Evolutionary conservation across 1,140 invertebrate genomes (phyloP), one percentile per base, ranked within the genome.

Genomic region (Nephotettix cincticeps): DNA sequence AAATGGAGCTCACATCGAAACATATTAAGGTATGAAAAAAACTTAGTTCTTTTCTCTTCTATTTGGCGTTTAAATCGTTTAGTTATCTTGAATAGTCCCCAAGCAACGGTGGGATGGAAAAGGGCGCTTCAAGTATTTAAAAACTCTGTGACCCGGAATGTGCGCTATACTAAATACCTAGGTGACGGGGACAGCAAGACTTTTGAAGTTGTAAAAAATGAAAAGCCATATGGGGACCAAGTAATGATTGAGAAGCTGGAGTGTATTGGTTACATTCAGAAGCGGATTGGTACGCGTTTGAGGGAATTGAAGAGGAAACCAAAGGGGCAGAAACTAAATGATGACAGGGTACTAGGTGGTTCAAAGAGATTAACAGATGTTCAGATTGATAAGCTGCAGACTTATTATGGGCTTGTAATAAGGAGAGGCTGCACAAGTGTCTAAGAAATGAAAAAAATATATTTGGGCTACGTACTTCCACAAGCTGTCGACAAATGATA

Each of bases 101-200:
- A n/a, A n/a, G n/a, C n/a, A n/a, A n/a, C n/a, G n/a, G n/a, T n/a
- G n/a, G n/a, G n/a, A n/a, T n/a, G n/a, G n/a, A n/a, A n/a, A n/a
- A n/a, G n/a, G n/a, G n/a, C 76, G 19, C 43, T 68, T n/a, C 71
- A 76, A 76, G 76, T 77, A 74, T 78, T 78, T 72, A 19, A 36
- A 30, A n/a, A 68, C 3, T 74, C 71, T 13, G 65, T 51, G 23
- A 68, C 72, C 47, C 65, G 71, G 68, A 69, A 73, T 74, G 72
- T 74, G 13, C 72, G 65, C 61, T 77, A 76, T 74, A 27, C 21
- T 11, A 73, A 71, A 17, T 78, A 78, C 43, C 73, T 77, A 23
- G 74, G 77, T 27, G 77, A 78, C 70, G 76, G 74, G 1, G 74
- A 77, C 54, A 73, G 66, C 1, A 77, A 75, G 70, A 76, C 74